Percentiles rank a stretch among this genome's conserved stretches.
Evolutionary conservation across 1,140 invertebrate genomes (phyloP).

Genomic region (Gonioctena quinquepunctata): DNA sequence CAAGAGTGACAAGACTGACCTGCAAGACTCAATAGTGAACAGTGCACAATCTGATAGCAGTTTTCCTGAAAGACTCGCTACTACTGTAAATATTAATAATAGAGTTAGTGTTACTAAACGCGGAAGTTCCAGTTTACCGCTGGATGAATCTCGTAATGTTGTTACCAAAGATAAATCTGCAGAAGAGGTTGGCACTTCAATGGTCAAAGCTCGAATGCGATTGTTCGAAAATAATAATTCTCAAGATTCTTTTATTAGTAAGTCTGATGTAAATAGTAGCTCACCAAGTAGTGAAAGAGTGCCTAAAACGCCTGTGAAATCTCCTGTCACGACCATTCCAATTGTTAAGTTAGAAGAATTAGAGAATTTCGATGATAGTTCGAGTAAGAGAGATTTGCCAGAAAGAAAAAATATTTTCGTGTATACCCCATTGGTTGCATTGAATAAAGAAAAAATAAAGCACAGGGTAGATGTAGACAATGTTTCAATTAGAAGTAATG

Average conservation of each 20-base stretch:
- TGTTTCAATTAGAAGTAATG: background rate
- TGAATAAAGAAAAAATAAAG: background rate
- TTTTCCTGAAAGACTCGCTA: conserved; percentile 8
- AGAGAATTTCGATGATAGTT: conserved; percentile 22
- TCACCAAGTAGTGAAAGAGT: conserved; percentile 26
- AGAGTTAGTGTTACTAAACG: conserved; percentile 39
- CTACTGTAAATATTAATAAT: conserved; percentile 35
- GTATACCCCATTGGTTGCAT: background rate
- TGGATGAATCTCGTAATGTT: conserved; percentile 42
- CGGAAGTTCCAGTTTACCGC: conserved; percentile 37
- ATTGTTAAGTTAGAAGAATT: conserved; percentile 28
- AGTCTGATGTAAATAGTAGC: conserved; percentile 41
- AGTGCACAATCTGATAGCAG: background rate
- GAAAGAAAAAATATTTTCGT: background rate
- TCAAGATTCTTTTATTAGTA: conserved; percentile 9
- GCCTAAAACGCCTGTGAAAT: conserved; percentile 21
- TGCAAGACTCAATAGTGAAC: background rate
- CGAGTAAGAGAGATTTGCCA: background rate
- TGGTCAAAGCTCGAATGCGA: conserved; percentile 45
- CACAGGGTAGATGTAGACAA: background rate
- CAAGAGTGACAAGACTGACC: conserved; percentile 15
- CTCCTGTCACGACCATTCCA: conserved; percentile 5
- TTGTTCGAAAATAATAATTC: conserved; percentile 46
- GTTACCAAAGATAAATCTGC: conserved; percentile 51
- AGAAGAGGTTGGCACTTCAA: conserved; percentile 21